Percentiles rank a stretch among this genome's conserved stretches.
These are phyloP conservation scores for Tiliacea aurago DNA, from an alignment of 2,888 invertebrate genomes.

Conservation along the genomic window DNA sequence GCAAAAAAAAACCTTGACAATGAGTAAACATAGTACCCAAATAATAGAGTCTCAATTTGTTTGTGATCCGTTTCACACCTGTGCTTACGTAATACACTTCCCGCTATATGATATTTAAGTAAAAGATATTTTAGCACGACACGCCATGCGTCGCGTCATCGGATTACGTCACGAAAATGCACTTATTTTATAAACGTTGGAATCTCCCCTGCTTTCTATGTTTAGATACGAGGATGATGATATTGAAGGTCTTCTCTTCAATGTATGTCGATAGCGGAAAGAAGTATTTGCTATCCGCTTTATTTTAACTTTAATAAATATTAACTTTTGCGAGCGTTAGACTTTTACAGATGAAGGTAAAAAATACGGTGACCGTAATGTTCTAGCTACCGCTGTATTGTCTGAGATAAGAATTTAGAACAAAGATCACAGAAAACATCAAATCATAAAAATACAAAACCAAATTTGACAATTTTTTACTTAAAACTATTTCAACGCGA, in stretches of 20 bases:
- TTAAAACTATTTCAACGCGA: not conserved
- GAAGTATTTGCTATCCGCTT: not conserved
- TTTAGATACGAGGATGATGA: conserved; percentile 47
- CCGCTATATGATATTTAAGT: conserved; percentile 52
- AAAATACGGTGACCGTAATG: not conserved
- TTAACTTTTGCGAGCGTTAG: not conserved
- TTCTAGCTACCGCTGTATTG: not conserved
- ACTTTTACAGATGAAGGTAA: not conserved
- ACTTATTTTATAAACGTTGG: conserved; percentile 53
- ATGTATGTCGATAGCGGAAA: conserved; percentile 22
- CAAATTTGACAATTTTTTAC: not conserved
- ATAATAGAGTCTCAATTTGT: conserved; percentile 42
- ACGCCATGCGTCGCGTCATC: conserved; percentile 65
- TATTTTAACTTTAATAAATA: not conserved
- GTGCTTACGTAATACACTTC: conserved; percentile 64
- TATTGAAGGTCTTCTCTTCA: conserved; percentile 25
- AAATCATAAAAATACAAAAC: not conserved
- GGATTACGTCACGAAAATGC: conserved; percentile 65
- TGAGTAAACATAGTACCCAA: conserved; percentile 38
- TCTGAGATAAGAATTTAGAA: not conserved
- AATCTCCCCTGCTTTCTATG: conserved; percentile 47
- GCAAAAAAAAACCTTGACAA: conserved; percentile 52
- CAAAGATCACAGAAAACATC: not conserved
- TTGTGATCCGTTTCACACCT: conserved; percentile 57
- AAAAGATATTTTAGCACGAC: conserved; percentile 67